These are phyloP conservation scores for Lanistes nyassanus DNA, from an alignment of 1,140 invertebrate genomes.

Conservation along the genomic window DNA sequence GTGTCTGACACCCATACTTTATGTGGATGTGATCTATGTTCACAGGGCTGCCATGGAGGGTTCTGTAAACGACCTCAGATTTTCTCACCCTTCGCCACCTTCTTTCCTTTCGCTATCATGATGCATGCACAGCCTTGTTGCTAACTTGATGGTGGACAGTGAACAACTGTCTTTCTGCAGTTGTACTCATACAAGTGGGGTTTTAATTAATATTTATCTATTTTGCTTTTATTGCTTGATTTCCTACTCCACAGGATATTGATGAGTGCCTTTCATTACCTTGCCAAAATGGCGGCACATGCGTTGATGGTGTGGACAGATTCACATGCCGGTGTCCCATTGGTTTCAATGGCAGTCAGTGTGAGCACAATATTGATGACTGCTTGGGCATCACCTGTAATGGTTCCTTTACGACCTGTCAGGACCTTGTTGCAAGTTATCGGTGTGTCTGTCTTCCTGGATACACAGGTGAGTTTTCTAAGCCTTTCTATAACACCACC, in stretches of 20 bases:
- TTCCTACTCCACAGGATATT: constrained; percentile 22
- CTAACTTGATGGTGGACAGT: no score
- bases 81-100: no score
- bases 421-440: constrained; percentile 44
- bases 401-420: constrained; percentile 37
- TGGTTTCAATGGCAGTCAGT: constrained; percentile 45
- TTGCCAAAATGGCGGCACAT: constrained; percentile 40
- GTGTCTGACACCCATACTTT: no score
- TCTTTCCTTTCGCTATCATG: no score
- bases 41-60: no score
- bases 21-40: no score
- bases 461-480: constrained; percentile 41
- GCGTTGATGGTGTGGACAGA: constrained; percentile 36
- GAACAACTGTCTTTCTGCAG: background rate
- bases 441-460: constrained; percentile 55
- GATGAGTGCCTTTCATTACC: constrained; percentile 30
- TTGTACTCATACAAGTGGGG: background rate
- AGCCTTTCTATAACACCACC: background rate
- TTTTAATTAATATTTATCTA: background rate
- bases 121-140: no score
- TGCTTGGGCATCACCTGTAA: constrained; percentile 75
- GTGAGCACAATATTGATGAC: constrained; percentile 75
- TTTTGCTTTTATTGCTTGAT: background rate
- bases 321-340: constrained; percentile 55
- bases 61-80: no score